Evolutionary conservation across 2,113 vertebrate species (phyloP).

Genomic region (Verasper variegatus): DNA sequence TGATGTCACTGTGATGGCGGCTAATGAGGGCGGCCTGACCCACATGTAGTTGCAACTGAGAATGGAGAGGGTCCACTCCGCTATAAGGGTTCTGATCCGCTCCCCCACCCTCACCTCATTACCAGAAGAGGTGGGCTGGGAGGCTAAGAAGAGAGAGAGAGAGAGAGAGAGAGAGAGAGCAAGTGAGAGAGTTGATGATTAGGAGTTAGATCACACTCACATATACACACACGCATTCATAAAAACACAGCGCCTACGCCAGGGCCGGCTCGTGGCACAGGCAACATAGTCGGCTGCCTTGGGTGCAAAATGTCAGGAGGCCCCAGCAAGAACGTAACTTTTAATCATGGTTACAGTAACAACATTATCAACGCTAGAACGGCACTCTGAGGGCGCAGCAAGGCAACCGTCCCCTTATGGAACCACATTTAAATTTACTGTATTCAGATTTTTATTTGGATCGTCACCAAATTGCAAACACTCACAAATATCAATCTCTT

Average conservation of each 20-base stretch:
- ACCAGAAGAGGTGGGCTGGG: constrained; percentile 54
- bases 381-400: no score
- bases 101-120: constrained; percentile 72
- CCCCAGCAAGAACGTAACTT: not conserved
- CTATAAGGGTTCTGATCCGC: constrained; percentile 71
- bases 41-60: constrained; percentile 57
- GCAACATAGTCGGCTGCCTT: not conserved
- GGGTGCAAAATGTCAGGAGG: not conserved
- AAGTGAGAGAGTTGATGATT: constrained; percentile 26
- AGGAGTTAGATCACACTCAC: constrained; percentile 34
- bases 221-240: constrained; percentile 48
- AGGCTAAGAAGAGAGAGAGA: constrained; percentile 42
- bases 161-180: not conserved
- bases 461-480: no score
- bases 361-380: not conserved
- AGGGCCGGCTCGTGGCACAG: not conserved
- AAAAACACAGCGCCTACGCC: constrained; percentile 38
- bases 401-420: no score
- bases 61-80: constrained; percentile 45
- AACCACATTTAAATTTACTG: no score
- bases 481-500: no score
- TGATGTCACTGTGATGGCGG: constrained; percentile 72
- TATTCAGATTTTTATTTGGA: no score
- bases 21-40: constrained; percentile 77
- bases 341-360: not conserved